phyloP scores from a whole-genome alignment of 2,888 invertebrate genomes.

The Xanthorhoe spadicearia region DNA sequence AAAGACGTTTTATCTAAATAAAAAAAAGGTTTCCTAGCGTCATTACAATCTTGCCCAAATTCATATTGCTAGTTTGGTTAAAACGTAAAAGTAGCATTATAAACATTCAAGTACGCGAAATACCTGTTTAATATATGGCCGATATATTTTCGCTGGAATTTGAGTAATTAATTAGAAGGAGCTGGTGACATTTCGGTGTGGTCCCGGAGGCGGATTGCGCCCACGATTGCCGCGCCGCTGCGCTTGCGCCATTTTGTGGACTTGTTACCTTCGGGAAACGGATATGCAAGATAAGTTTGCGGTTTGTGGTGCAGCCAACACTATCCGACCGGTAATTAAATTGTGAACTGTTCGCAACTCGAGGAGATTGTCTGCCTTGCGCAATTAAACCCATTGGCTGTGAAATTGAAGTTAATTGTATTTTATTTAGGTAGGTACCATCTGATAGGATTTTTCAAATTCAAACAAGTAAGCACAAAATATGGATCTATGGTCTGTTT shows the following conservation, averaged over 20 bases:
- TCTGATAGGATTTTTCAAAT: conserved; percentile 42
- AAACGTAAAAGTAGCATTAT: not conserved
- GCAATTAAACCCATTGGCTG: conserved; percentile 53
- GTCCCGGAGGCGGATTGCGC: conserved; percentile 33
- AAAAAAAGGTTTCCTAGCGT: not conserved
- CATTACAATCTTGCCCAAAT: not conserved
- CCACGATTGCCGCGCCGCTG: conserved; percentile 28
- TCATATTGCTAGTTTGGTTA: not conserved
- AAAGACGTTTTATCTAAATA: too few relatives aligned
- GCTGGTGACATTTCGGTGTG: conserved; percentile 27
- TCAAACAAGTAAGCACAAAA: not conserved
- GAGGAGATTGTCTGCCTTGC: conserved; percentile 54
- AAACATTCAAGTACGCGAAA: not conserved
- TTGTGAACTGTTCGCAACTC: conserved; percentile 49
- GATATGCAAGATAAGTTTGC: conserved; percentile 55
- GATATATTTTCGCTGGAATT: conserved; percentile 5
- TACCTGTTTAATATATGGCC: not conserved
- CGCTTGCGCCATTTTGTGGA: conserved; percentile 17
- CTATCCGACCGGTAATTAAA: conserved; percentile 55
- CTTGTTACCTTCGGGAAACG: conserved; percentile 63
- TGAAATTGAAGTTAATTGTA: conserved; percentile 52
- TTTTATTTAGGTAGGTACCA: conserved; percentile 31
- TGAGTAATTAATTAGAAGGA: conserved; percentile 26
- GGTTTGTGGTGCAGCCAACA: conserved; percentile 51
- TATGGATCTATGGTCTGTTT: conserved; percentile 17